Evolutionary conservation across 2,797 vertebrate species (phyloP).

Genomic region (Pteropus rufus): DNA sequence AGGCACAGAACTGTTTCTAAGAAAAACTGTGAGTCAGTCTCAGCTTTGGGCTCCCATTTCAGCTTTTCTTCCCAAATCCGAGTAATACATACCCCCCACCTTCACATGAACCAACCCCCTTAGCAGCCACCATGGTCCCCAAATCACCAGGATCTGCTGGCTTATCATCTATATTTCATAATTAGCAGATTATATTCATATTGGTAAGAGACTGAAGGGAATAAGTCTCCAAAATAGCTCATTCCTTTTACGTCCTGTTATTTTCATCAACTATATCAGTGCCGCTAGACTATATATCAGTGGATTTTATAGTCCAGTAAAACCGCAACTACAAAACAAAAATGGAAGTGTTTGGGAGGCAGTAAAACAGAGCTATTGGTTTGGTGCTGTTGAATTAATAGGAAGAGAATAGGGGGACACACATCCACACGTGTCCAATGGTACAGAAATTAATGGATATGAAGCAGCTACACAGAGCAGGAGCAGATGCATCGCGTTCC

Average conservation of each 20-base stretch:
- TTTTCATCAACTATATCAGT: not conserved
- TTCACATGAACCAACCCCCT: not conserved
- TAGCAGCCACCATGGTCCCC: not conserved
- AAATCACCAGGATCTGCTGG: not conserved
- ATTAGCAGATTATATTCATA: not conserved
- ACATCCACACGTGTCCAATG: not conserved
- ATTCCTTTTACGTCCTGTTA: not conserved
- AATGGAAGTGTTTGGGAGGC: not conserved
- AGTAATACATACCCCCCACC: rapidly evolving
- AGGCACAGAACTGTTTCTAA: not conserved
- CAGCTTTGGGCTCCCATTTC: not conserved
- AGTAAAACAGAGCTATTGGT: not conserved
- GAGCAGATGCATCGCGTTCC: rapidly evolving
- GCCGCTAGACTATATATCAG: not conserved
- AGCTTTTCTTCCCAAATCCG: not conserved
- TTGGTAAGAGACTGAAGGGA: not conserved
- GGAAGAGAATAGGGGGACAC: not conserved
- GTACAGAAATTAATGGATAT: not conserved
- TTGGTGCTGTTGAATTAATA: not conserved
- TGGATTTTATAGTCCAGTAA: not conserved
- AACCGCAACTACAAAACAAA: not conserved
- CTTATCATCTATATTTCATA: not conserved
- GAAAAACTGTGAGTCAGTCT: not conserved
- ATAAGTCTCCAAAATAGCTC: not conserved
- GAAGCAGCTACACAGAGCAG: not conserved